Evolutionary conservation across 2,888 invertebrate species (phyloP), one percentile per base, ranked within the genome.

Genomic region (Dolichomitus sp.): DNA sequence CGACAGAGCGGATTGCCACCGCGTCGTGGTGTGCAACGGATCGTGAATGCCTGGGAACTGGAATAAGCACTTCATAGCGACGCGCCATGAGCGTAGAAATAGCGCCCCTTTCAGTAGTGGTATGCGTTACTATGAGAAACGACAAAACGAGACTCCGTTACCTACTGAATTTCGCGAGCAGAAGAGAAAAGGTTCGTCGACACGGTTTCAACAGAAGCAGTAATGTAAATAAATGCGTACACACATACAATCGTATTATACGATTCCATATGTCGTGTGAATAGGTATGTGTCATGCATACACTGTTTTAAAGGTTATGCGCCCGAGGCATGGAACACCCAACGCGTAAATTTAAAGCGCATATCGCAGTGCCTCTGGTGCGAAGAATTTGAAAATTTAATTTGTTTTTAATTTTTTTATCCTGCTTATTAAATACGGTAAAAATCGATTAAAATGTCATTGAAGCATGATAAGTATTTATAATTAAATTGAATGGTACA

Each of bases 41-140:
- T 85, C 79, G 70, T 83, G 83, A 85, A 86, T 73, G 65, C 78
- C 72, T 57, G 77, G 80, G 57, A 78, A 85, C 78, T 78, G 85
- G 80, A 84, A 83, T 83, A 85, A 84, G 76, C 85, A 79, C 77
- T 86, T 85, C 81, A 76, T 81, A 84, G 79, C 83, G 80, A 82
- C 70, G 69, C 78, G 77, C 77, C 45, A 40, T 23, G 68, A 52
- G 73, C 52, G 2, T 40, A 14, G 54, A 37, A 37, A 57, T 17
- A 48, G 33, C 42, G 11, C 6, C n/a, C 6, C 48, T 42, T 33
- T 33, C 33, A 59, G 33, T 14, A 40, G 11, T 54, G 1, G 27
- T 57, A n/a, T 30, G n/a, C n/a, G 54, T 19, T 45, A 45, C 65
- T 7, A 45, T 27, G 65, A 65, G 45, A n/a, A 65, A 45, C 48